Percentiles rank a stretch among this genome's conserved stretches.
phyloP scores from a whole-genome alignment of 2,113 vertebrate species.

The Channa argus region DNA sequence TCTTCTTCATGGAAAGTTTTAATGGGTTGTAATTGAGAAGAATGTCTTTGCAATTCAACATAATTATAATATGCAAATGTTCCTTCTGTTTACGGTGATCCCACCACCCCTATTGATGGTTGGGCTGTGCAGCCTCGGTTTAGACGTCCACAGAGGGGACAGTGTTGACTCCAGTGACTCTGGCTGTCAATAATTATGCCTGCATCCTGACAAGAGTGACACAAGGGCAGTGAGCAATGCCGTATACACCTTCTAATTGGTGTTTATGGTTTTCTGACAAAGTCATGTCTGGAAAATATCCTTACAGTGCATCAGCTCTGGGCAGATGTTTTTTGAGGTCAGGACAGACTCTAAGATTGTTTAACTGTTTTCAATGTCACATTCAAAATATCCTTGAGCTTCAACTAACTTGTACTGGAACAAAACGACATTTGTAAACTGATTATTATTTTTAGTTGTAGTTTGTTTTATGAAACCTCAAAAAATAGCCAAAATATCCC shows the following conservation, averaged over 20 bases:
- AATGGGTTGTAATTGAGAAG: slow-evolving; percentile 69
- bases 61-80: slow-evolving; percentile 80
- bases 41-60: slow-evolving; percentile 49
- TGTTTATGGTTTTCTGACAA: slow-evolving; percentile 73
- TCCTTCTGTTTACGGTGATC: slow-evolving; percentile 56
- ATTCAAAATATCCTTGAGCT: slow-evolving; percentile 19
- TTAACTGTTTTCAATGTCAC: slow-evolving; percentile 50
- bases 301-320: slow-evolving; percentile 20
- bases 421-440: background rate
- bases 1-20: slow-evolving; percentile 64
- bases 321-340: slow-evolving; percentile 36
- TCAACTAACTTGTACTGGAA: slow-evolving; percentile 5
- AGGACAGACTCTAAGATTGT: slow-evolving; percentile 27
- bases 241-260: slow-evolving; percentile 74
- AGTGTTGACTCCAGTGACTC: slow-evolving; percentile 66
- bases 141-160: slow-evolving; percentile 43
- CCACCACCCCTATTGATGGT: slow-evolving; percentile 43
- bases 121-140: slow-evolving; percentile 34
- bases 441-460: too few species aligned
- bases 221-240: slow-evolving; percentile 64
- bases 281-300: slow-evolving; percentile 57
- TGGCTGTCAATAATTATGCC: slow-evolving; percentile 80
- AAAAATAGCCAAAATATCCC: too few species aligned
- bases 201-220: slow-evolving; percentile 71
- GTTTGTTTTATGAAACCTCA: too few species aligned